Evolutionary conservation across 2,888 invertebrate species (phyloP), one percentile per base, ranked within the genome.

Genomic region (Drosophila silvestris): DNA sequence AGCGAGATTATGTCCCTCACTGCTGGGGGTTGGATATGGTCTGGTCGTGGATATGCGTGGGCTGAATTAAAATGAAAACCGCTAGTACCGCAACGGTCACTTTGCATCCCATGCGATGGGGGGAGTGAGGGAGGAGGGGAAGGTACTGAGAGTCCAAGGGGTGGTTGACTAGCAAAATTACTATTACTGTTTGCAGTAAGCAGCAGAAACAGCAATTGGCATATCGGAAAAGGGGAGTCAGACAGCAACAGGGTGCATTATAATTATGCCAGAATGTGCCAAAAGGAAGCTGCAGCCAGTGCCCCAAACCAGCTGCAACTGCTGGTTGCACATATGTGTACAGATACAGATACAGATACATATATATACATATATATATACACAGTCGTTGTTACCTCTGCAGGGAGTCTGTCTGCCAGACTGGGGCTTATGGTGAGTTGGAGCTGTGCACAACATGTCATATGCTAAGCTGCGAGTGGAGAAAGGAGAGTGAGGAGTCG

Each of bases 241-340:
- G 60, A 66, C 60, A 60, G n/a, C 57, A 57, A 28, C 39, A 57
- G 39, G 65, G 28, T n/a, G 91, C 85, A 89, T 91, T 91, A 88
- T 91, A 88, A 91, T 91, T 91, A 90, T 91, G 84, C 79, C 78
- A 84, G 79, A 80, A 81, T 74, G 66, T 77, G 71, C 76, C 81
- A 70, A 77, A 77, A 76, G 80, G 66, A 70, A 63, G 65, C 33
- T 39, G 37, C 32, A 51, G 30, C 28, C 51, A 5, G 2, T 30
- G 39, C 39, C 28, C 32, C 44, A 39, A 51, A 14, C 10, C 56
- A 41, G 32, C n/a, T 51, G 26, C 66, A 65, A 35, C 52, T 67
- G 44, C 26, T 16, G 16, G 16, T 26, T 41, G 52, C 52, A 22
- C 52, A 44, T 59, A 44, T 33, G 37, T 57, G 37, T 14, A 41